These are phyloP conservation scores for Zophobas atratus DNA, from an alignment of 1,140 invertebrate species.

Conservation along the genomic window DNA sequence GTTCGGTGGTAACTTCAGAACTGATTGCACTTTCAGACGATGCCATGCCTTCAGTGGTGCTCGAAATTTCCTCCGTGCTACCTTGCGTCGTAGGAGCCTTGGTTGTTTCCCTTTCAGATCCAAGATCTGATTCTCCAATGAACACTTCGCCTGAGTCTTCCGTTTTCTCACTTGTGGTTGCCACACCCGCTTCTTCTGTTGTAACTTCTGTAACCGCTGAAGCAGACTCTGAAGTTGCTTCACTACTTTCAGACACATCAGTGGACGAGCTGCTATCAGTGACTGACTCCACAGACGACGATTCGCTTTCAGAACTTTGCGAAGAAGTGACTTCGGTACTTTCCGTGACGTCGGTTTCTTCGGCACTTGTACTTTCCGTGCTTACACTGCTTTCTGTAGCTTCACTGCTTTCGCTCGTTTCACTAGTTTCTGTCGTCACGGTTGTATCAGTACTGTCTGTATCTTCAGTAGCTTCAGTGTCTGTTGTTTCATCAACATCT, in stretches of 20 bases:
- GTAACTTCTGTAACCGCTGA: slow-evolving; percentile 2
- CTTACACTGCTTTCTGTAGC: slow-evolving; percentile 33
- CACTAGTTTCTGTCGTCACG: slow-evolving; percentile 40
- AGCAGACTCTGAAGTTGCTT: neutral
- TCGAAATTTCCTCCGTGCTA: slow-evolving; percentile 6
- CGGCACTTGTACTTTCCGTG: slow-evolving; percentile 45
- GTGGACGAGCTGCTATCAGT: neutral
- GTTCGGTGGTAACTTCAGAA: slow-evolving; percentile 35
- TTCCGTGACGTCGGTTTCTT: slow-evolving; percentile 12
- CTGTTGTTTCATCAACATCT: slow-evolving; percentile 3
- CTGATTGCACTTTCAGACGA: neutral
- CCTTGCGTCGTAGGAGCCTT: neutral
- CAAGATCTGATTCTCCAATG: slow-evolving; percentile 19
- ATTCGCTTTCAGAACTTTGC: slow-evolving; percentile 49
- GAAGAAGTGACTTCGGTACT: slow-evolving; percentile 31
- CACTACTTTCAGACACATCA: neutral
- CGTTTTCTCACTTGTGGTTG: slow-evolving; percentile 45
- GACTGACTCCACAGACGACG: slow-evolving; percentile 45
- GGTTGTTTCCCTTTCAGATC: neutral
- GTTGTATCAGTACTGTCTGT: slow-evolving; percentile 45
- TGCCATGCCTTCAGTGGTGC: slow-evolving; percentile 21
- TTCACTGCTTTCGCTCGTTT: slow-evolving; percentile 27
- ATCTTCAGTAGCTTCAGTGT: slow-evolving; percentile 15
- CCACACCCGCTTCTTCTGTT: slow-evolving; percentile 3
- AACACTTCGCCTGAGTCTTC: neutral